These are phyloP conservation scores for Aplysia californica DNA, from an alignment of 1,140 invertebrate species.

Conservation along the genomic window DNA sequence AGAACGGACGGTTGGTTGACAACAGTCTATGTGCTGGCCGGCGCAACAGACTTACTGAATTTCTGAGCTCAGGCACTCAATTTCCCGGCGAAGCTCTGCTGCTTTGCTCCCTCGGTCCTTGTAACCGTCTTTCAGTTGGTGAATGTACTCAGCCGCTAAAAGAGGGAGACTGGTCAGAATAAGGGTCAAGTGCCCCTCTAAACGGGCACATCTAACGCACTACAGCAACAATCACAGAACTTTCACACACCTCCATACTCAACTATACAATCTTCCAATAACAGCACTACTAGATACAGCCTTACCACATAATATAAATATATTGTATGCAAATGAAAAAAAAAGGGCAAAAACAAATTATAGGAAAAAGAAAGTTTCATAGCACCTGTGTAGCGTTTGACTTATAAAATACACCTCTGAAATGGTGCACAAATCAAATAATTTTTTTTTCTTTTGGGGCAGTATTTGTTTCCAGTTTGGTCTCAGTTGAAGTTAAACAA, in stretches of 20 bases:
- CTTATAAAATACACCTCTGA: background rate
- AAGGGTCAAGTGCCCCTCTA: slow-evolving; percentile 32
- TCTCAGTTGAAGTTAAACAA: background rate
- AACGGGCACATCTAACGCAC: slow-evolving; percentile 26
- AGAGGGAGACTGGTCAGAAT: slow-evolving; percentile 35
- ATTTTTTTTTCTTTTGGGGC: background rate
- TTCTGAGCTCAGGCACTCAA: slow-evolving; percentile 27
- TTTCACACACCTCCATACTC: too few relatives aligned
- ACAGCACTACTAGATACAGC: background rate
- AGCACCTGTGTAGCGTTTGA: background rate
- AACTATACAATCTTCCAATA: too few relatives aligned
- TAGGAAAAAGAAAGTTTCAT: background rate
- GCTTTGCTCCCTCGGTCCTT: slow-evolving; percentile 26
- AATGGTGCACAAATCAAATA: background rate
- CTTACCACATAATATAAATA: background rate
- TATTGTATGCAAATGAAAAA: background rate
- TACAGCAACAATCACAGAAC: slow-evolving; percentile 15
- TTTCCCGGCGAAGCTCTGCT: slow-evolving; percentile 25
- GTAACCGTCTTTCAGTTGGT: slow-evolving; percentile 27
- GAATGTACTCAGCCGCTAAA: slow-evolving; percentile 31
- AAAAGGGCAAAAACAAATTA: background rate
- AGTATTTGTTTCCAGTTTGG: background rate
- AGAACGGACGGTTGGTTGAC: background rate
- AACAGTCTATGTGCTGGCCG: background rate
- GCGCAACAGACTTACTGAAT: slow-evolving; percentile 31